phyloP scores from a whole-genome alignment of 2,797 vertebrate species.

The Limosa lapponica region DNA sequence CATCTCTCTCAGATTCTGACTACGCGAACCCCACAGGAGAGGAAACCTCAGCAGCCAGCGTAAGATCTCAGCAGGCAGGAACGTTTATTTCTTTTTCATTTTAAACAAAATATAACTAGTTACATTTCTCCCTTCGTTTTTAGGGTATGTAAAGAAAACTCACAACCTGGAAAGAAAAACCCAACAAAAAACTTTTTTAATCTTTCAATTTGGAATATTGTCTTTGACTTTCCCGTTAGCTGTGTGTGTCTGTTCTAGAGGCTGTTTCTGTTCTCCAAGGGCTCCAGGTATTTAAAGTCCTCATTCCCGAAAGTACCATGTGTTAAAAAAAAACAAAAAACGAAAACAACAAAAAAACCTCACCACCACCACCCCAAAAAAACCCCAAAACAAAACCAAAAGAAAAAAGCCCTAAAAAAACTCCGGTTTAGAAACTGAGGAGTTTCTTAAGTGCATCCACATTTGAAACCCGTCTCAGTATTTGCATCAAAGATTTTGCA shows the following conservation, averaged over 20 bases:
- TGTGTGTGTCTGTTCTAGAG: background rate
- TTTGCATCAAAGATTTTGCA: background rate
- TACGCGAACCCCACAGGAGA: accelerated
- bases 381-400: background rate
- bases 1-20: background rate
- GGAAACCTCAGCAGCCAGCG: background rate
- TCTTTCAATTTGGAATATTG: background rate
- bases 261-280: background rate
- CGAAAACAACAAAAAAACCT: too few species aligned
- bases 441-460: background rate
- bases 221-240: background rate
- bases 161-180: background rate
- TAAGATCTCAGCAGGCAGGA: background rate
- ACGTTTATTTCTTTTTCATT: background rate
- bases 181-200: background rate
- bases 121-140: background rate
- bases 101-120: background rate
- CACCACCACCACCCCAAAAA: too few species aligned
- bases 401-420: too few species aligned
- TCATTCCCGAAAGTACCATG: background rate
- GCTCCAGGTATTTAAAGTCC: background rate
- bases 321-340: background rate
- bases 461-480: background rate
- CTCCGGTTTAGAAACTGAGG: too few species aligned
- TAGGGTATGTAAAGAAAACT: background rate